These are phyloP conservation scores for Lampris incognitus DNA, from an alignment of 2,113 vertebrate genomes.

Conservation along the genomic window DNA sequence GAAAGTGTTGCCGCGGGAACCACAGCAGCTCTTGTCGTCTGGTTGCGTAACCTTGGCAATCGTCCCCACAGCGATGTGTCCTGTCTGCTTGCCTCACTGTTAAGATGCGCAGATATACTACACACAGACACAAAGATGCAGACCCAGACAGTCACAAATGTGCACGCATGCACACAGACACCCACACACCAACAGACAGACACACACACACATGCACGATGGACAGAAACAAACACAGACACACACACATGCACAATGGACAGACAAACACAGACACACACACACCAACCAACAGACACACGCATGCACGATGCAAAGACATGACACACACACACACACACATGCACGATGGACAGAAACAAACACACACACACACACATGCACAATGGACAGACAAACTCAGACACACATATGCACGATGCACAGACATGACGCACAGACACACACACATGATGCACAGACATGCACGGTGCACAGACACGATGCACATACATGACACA, in stretches of 20 bases:
- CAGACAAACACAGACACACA: too few relatives aligned
- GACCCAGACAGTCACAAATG: neutral
- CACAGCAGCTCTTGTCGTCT: conserved; percentile 57
- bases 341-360: too few relatives aligned
- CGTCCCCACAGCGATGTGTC: conserved; percentile 46
- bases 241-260: too few relatives aligned
- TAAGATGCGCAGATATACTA: conserved; percentile 42
- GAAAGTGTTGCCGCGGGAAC: conserved; percentile 46
- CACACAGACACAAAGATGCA: neutral
- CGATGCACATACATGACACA: too few relatives aligned
- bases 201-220: neutral
- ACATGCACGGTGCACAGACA: too few relatives aligned
- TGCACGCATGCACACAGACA: neutral
- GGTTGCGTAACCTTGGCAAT: conserved; percentile 68
- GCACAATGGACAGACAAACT: too few relatives aligned
- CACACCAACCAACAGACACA: neutral
- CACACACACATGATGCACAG: too few relatives aligned
- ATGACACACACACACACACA: too few relatives aligned
- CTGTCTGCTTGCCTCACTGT: conserved; percentile 69
- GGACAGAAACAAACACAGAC: too few relatives aligned
- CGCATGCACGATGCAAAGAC: neutral
- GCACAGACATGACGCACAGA: too few relatives aligned
- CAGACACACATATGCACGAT: too few relatives aligned
- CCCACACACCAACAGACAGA: neutral
- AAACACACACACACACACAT: too few relatives aligned